phyloP scores from a whole-genome alignment of 2,888 invertebrate genomes.

The Dolichopus griseipennis region DNA sequence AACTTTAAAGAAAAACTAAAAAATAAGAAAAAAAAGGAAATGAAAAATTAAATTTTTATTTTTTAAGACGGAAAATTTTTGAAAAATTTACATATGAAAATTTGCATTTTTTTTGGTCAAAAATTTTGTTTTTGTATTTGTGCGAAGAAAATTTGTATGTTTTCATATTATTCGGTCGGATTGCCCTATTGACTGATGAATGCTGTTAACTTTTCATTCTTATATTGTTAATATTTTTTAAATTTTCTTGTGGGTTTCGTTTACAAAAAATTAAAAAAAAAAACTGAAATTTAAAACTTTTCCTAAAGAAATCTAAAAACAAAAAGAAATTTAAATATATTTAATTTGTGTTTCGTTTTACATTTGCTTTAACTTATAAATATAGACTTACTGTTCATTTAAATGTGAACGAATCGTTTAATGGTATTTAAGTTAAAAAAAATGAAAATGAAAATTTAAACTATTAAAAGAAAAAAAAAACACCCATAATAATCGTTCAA shows the following conservation, averaged over 20 bases:
- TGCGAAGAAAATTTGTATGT: background rate
- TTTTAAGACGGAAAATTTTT: background rate
- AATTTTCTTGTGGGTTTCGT: background rate
- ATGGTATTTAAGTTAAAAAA: background rate
- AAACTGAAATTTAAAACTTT: background rate
- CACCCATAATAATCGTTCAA: background rate
- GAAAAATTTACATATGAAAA: background rate
- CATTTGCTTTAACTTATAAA: background rate
- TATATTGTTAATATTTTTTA: background rate
- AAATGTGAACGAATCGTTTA: constrained; percentile 3
- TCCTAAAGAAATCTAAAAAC: background rate
- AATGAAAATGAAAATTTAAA: background rate
- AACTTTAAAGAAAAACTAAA: background rate
- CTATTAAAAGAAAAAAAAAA: background rate
- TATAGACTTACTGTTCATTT: background rate
- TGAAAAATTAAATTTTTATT: background rate
- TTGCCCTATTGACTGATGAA: background rate
- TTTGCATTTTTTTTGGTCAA: background rate
- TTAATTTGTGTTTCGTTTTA: too few species aligned
- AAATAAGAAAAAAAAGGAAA: background rate
- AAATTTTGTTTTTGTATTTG: background rate
- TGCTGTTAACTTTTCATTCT: background rate
- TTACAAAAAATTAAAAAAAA: too few species aligned
- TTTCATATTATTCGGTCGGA: background rate
- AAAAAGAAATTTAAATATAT: too few species aligned